Conservation (phyloP, 2,113 vertebrate species). For the Phaethornis superciliosus region DNA sequence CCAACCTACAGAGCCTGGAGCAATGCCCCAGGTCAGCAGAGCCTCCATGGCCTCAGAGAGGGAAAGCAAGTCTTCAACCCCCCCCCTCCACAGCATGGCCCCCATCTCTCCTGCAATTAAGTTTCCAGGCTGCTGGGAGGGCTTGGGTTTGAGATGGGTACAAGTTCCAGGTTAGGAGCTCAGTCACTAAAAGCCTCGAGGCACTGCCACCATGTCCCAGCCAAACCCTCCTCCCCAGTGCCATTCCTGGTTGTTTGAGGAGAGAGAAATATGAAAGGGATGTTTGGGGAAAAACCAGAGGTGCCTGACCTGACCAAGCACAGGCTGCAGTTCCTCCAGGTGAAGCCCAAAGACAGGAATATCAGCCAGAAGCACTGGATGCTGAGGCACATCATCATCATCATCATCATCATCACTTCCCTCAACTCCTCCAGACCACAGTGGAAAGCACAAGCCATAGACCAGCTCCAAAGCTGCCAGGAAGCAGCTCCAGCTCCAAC, state of each 20-base stretch:
- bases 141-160: fast-evolving
- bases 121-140: neutral
- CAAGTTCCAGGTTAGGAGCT: neutral
- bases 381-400: neutral
- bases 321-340: neutral
- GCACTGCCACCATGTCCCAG: fast-evolving
- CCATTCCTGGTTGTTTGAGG: neutral
- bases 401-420: neutral
- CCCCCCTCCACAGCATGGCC: fast-evolving
- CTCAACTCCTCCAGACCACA: fast-evolving
- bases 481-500: neutral
- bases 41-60: neutral
- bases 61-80: neutral
- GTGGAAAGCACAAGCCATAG: fast-evolving
- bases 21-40: fast-evolving
- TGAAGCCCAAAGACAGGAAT: neutral
- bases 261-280: neutral
- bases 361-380: neutral
- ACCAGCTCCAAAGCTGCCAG: neutral
- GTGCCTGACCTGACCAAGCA: neutral
- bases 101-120: fast-evolving
- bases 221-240: neutral
- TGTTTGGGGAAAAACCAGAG: neutral
- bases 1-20: neutral
- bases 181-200: neutral